Evolutionary conservation across 2,797 vertebrate species (phyloP).

Genomic region (Pseudomugil tenellus): DNA sequence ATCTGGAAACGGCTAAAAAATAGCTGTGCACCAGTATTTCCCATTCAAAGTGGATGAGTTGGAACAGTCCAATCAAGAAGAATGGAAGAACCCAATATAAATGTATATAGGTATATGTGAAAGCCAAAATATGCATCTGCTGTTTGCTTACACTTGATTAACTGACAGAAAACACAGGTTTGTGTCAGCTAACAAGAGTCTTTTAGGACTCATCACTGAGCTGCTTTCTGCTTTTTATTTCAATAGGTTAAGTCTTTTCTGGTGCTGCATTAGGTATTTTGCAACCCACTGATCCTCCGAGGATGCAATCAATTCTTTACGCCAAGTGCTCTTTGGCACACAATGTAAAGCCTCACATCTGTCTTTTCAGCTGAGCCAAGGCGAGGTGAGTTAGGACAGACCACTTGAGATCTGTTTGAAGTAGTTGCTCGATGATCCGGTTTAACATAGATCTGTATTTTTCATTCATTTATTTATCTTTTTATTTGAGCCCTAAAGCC

Average conservation of each 20-base stretch:
- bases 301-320: constrained; percentile 51
- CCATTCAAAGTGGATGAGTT: neutral
- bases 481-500: constrained; percentile 2
- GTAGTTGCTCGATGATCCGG: constrained; percentile 30
- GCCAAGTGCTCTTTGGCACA: constrained; percentile 55
- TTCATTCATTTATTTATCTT: neutral
- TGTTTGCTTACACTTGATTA: neutral
- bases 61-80: neutral
- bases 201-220: neutral
- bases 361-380: constrained; percentile 59
- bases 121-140: neutral
- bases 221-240: constrained; percentile 17
- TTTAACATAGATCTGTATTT: neutral
- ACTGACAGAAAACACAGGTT: constrained; percentile 2
- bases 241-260: constrained; percentile 27
- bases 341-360: constrained; percentile 63
- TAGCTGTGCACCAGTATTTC: too few relatives aligned
- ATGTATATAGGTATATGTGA: too few relatives aligned
- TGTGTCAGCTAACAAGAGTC: constrained; percentile 6
- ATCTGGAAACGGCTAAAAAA: too few relatives aligned
- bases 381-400: constrained; percentile 41
- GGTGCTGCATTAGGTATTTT: constrained; percentile 48
- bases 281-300: constrained; percentile 49
- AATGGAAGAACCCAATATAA: neutral
- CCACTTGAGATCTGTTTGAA: constrained; percentile 38